Evolutionary conservation across 2,113 vertebrate genomes (phyloP).

Genomic region (Microtus pennsylvanicus): DNA sequence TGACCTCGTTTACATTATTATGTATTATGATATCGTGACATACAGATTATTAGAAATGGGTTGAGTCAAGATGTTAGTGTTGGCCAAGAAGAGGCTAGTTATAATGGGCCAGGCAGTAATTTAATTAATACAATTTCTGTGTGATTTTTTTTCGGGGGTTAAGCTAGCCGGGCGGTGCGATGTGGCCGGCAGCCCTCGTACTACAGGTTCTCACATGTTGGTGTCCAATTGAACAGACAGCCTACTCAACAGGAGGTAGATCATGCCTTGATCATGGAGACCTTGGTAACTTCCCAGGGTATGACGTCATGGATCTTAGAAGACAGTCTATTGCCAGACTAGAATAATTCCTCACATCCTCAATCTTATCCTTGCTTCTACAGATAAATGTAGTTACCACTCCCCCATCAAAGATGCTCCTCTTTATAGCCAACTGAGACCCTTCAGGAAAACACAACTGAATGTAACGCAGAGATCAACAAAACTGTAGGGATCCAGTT

Average conservation of each 20-base stretch:
- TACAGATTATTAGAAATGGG: too few species aligned
- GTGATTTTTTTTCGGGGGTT: too few species aligned
- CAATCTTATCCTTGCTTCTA: neutral
- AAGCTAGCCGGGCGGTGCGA: too few species aligned
- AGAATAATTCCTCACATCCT: neutral
- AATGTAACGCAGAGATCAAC: neutral
- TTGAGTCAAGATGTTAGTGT: too few species aligned
- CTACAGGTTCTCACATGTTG: neutral
- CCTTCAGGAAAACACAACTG: neutral
- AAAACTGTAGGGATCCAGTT: neutral
- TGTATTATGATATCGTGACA: too few species aligned
- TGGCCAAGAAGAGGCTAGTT: too few species aligned
- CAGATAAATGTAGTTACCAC: neutral
- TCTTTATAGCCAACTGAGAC: neutral
- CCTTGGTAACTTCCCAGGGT: neutral
- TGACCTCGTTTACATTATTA: too few species aligned
- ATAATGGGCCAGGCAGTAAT: too few species aligned
- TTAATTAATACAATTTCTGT: too few species aligned
- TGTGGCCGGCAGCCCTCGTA: too few species aligned
- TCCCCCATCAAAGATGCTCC: neutral
- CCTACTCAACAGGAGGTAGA: neutral
- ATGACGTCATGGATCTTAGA: neutral
- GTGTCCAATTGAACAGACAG: neutral
- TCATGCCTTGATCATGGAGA: neutral
- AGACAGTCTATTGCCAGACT: neutral